phyloP scores from a whole-genome alignment of 2,888 invertebrate species.

The Temnothorax unifasciatus region DNA sequence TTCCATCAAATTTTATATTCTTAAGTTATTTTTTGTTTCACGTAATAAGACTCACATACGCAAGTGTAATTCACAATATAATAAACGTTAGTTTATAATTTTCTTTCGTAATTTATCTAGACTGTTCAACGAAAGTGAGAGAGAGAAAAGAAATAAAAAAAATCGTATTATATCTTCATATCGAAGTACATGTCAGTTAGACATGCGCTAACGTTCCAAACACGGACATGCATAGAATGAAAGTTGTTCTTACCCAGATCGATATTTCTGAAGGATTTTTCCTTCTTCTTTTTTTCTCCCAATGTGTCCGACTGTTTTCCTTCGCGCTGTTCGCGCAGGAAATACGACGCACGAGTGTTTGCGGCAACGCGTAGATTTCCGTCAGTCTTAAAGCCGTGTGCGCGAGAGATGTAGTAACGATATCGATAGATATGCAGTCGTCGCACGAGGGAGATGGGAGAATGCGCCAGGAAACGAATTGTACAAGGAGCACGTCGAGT shows the following conservation, averaged over 20 bases:
- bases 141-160: neutral
- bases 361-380: neutral
- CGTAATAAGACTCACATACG: neutral
- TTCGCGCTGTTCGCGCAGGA: neutral
- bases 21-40: neutral
- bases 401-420: slow-evolving; percentile 56
- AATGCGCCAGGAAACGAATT: slow-evolving; percentile 72
- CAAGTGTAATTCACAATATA: neutral
- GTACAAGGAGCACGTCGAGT: slow-evolving; percentile 72
- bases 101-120: neutral
- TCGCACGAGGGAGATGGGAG: slow-evolving; percentile 61
- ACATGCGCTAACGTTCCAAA: neutral
- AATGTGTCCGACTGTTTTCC: neutral
- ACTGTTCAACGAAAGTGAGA: neutral
- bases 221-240: neutral
- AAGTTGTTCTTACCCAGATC: neutral
- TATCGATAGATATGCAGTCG: slow-evolving; percentile 72
- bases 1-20: neutral
- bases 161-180: neutral
- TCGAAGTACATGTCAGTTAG: neutral
- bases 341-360: slow-evolving; percentile 14
- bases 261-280: neutral
- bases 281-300: no score
- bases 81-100: neutral
- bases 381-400: neutral